Evolutionary conservation across 2,888 invertebrate species (phyloP), one percentile per base, ranked within the genome.

Genomic region (Morpho helenor): DNA sequence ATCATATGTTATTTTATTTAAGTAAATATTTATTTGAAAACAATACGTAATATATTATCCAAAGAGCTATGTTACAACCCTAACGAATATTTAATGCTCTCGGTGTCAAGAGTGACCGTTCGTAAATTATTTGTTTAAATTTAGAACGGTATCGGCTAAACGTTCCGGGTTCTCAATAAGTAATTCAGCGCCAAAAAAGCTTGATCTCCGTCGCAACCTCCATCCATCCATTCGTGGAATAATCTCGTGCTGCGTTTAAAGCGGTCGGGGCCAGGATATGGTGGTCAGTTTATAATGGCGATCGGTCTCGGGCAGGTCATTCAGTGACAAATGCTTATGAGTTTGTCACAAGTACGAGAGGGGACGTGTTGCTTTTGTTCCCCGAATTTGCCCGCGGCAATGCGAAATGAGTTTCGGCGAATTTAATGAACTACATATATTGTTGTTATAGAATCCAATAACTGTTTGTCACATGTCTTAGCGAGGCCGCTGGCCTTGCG

Each of bases 111-210:
- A 85, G 79, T 84, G 87, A 82, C 85, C 84, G 85, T 85, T 80
- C 82, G 84, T 89, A 87, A 90, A 89, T 89, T 89, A 89, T 90
- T 87, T 84, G 87, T 87, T 87, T 80, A 85, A 88, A 89, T 89
- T 89, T 90, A 87, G 87, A 87, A 82, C 80, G 77, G 85, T 80
- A 87, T 87, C 86, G 83, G 77, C 79, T 88, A 87, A 89, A 84
- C 85, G 87, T 87, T 88, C 84, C 79, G 82, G 87, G 85, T 82
- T 84, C 84, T 86, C 86, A 87, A 88, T 90, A 90, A 87, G 86
- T 87, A 87, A 88, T 87, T 75, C 72, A 53, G 59, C 60, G 69
- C 84, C 82, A 80, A 49, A 60, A 59, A 65, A 51, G 2, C 7
- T 31, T 64, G 85, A 72, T 59, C 86, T 71, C 46, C 59, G 8